Evolutionary conservation across 2,888 invertebrate species (phyloP).

Genomic region (Oscheius sp.): DNA sequence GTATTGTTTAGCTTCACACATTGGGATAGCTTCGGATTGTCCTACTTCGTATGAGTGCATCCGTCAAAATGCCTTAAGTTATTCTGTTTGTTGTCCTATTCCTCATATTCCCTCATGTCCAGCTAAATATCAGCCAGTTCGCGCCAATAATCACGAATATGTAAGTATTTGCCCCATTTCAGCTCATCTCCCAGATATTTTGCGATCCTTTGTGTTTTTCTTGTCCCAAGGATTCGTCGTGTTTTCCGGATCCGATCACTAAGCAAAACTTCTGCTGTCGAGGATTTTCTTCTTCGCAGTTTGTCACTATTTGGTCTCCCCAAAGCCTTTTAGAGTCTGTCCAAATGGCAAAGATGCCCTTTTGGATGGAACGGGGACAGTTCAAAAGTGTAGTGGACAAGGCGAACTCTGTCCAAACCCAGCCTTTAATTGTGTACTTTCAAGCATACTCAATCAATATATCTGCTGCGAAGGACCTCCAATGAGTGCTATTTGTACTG

Average conservation of each 20-base stretch:
- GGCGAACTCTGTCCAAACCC: constrained; percentile 54
- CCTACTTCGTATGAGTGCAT: too few relatives aligned
- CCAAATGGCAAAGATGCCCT: constrained; percentile 63
- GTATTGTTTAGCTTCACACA: too few relatives aligned
- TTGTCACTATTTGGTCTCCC: neutral
- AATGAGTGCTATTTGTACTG: constrained; percentile 61
- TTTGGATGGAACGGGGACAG: constrained; percentile 49
- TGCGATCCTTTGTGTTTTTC: too few relatives aligned
- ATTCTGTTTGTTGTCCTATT: constrained; percentile 57
- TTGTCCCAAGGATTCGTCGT: constrained; percentile 30
- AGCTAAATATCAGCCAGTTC: constrained; percentile 49
- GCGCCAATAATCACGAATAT: constrained; percentile 41
- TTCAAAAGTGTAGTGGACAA: constrained; percentile 62
- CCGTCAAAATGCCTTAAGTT: too few relatives aligned
- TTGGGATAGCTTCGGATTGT: too few relatives aligned
- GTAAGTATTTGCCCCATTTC: constrained; percentile 28
- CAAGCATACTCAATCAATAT: constrained; percentile 51
- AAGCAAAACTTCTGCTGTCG: constrained; percentile 50
- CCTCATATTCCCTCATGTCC: constrained; percentile 57
- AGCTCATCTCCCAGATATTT: constrained; percentile 28
- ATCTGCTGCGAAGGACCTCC: constrained; percentile 68
- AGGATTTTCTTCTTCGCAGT: constrained; percentile 25
- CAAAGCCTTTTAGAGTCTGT: constrained; percentile 61
- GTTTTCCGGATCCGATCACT: constrained; percentile 40
- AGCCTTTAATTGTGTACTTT: constrained; percentile 63